Conservation (phyloP, 2,113 vertebrate genomes). For the Corythoichthys intestinalis region DNA sequence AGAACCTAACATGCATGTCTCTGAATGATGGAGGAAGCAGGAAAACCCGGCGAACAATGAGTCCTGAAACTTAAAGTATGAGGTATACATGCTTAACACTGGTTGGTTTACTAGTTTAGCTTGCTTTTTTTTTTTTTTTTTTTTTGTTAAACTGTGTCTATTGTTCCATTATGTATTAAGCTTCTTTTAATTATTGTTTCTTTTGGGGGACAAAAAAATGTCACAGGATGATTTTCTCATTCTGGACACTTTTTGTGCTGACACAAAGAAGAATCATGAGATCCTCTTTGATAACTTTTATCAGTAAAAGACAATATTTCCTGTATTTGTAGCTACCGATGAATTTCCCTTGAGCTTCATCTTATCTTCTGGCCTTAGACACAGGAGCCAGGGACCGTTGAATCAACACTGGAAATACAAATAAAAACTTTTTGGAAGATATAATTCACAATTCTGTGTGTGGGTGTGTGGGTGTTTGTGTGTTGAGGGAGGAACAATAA, state of each 20-base stretch:
- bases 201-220: background rate
- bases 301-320: constrained; percentile 1
- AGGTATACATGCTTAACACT: too few species aligned
- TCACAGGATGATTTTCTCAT: background rate
- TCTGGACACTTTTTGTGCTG: background rate
- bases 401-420: background rate
- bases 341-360: background rate
- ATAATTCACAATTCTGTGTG: background rate
- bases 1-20: too few species aligned
- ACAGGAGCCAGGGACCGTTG: background rate
- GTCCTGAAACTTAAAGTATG: too few species aligned
- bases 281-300: background rate
- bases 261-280: background rate
- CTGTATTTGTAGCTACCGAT: background rate
- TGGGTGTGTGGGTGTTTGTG: background rate
- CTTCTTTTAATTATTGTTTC: background rate
- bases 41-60: too few species aligned
- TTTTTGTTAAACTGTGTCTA: too few species aligned
- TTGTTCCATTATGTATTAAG: too few species aligned
- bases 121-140: too few species aligned
- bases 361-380: background rate
- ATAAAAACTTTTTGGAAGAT: background rate
- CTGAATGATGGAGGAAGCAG: too few species aligned
- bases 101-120: too few species aligned
- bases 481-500: background rate